Base-by-base conservation (phyloP, 2,888 invertebrate genomes). In the Drosophila paranaensis region DNA sequence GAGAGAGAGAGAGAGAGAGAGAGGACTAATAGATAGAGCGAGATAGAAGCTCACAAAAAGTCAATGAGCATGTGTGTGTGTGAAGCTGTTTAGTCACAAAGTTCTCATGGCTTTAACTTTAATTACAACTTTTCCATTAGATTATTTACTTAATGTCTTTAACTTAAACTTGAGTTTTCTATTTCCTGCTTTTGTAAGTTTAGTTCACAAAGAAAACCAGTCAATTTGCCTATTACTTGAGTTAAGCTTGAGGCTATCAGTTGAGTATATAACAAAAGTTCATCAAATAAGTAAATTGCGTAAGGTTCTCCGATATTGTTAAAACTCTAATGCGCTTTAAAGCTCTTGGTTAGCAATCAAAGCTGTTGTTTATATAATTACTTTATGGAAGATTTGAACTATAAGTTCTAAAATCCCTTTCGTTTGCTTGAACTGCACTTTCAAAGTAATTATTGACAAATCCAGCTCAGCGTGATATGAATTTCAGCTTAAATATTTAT, bases 71-170 rank as follows among this genome's bases (percentile, higher is more conserved):
- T 45, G 25, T 9, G 50, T 30, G 14, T 20, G 20, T 27, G 11
- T 14, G 11, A 53, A 39, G 11, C 45, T 37, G 50, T 45, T 63
- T 27, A 40, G 70, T 69, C 57, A 56, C 46, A 56, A 69, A 55
- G 35, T 35, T 69, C 46, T 14, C 30, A 54, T 40, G 27, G 14
- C 25, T 13, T 16, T 54, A 42, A 69, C 57, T 56, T 69, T 66
- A 66, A 66, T 66, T 66, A 66, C 46, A 66, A 69, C 46, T 66
- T 66, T 56, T 40, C 46, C 27, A 48, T 69, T 55, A 35, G 70
- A 40, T 56, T 56, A 56, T 42, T 69, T 55, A 35, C 56, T 16
- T 35, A 54, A 20, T 10, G 39, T 27, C 35, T 35, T 11, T 33
- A 55, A 57, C 20, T 42, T 10, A 37, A 56, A 69, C 46, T 11